Base-by-base conservation (phyloP, 2,113 vertebrate genomes). In the Scomber colias region DNA sequence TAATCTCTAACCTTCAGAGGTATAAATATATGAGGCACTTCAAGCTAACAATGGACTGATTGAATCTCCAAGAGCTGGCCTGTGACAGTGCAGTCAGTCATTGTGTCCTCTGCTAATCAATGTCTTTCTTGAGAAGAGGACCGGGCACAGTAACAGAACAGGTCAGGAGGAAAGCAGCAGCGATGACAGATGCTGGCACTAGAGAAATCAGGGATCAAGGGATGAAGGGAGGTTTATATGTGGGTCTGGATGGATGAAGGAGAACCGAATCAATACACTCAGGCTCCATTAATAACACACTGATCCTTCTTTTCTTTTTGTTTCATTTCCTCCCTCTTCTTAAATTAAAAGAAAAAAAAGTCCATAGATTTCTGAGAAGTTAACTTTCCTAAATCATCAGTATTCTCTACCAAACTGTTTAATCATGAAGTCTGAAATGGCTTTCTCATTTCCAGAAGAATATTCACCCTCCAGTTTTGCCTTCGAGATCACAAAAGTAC, bases 281-380 rank as follows among this genome's bases (percentile, higher is more conserved):
- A 77, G 48, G 56, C 85, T 62, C 86, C 75, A 75, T 79, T 84
- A 85, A 89, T 89, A 77, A 81, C 4, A 11, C 73, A 56, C 67
- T 61, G 56, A 88, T 86, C 81, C 75, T 46, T 15, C 64, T 1
- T 77, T 68, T 82, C 76, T 88, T 89, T 71, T 48, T 57, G 56
- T 90, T 90, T 91, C 56, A 88, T 82, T 90, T 90, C 77, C 86
- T 84, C 54, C 1, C 48, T 66, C 60, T 59, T 48, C 16, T 63
- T 21, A 57, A 60, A 70, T 57, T 40, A 44, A 27, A 27, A 27
- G 24, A 27, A 27, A 2, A 27, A 27, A 27, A 27, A 27, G 24
- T 27, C 24, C 24, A 27, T 27, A 27, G 24, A 27, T 27, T 27
- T 27, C 24, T 27, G 24, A 27, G 24, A 27, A 27, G 24, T 27